Base-by-base conservation (phyloP, 2,797 vertebrate species). In the Myotis daubentonii region DNA sequence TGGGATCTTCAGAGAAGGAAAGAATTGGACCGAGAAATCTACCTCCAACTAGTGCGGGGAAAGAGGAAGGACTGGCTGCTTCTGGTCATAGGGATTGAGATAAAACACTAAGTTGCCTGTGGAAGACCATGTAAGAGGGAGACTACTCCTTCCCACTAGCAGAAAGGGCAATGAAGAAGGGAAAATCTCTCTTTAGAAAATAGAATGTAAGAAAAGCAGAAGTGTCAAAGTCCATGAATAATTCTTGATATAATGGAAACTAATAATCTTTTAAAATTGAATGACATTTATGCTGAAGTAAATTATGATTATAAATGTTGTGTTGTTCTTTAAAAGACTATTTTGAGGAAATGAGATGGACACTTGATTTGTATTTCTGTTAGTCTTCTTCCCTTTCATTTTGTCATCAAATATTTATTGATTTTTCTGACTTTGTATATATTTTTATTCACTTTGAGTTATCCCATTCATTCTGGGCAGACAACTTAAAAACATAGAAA, bases 171-270 rank as follows among this genome's bases (percentile, higher is more conserved):
- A 70, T 23, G 19, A 89, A 60, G 72, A 94, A 91, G 75, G 82
- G 68, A 71, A 78, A 89, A 57, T 55, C 15, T 93, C n/a, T 55
- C 65, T 89, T 85, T 65, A 66, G 36, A 80, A 83, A 66, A 83
- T 13, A 66, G 62, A 83, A 83, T 68, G 78, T 83, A 87, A 66
- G 60, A 93, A 94, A 94, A 74, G 47, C 4, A 70, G 70, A 88
- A 86, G 55, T 95, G 89, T 91, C 78, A 94, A 93, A 57, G 89
- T 96, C 49, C 25, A 51, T 93, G 78, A 95, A 74, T 93, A 95
- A 79, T 87, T 93, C 23, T 93, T 89, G n/a, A 78, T 79, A n/a
- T 76, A 93, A 85, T 89, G 44, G 81, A 87, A 79, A 94, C 88
- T 82, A 94, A 79, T 70, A 93, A 91, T 94, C 28, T 36, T 89